These are phyloP conservation scores for Dilophus febrilis DNA, from an alignment of 2,888 invertebrate genomes.

Conservation along the genomic window DNA sequence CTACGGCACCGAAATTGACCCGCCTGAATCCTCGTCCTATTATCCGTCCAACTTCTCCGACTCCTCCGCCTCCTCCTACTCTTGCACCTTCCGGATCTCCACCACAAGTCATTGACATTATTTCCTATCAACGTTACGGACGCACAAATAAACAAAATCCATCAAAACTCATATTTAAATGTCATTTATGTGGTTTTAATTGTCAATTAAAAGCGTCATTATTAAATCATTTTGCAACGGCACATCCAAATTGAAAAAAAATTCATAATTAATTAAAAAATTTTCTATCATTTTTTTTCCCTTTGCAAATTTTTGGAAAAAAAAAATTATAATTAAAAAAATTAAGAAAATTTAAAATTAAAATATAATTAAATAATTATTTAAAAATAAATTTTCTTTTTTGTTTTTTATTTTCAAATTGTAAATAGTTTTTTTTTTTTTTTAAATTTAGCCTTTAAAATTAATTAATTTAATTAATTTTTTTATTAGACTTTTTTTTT, in stretches of 20 bases:
- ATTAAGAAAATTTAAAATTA: neutral
- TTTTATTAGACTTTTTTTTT: too few species aligned
- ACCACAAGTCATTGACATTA: slow-evolving; percentile 13
- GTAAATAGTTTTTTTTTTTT: neutral
- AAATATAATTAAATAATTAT: too few species aligned
- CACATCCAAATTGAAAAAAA: slow-evolving; percentile 14
- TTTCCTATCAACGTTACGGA: slow-evolving; percentile 21
- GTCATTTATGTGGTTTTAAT: slow-evolving; percentile 21
- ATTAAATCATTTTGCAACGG: slow-evolving; percentile 17
- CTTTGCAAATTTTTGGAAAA: slow-evolving; percentile 1
- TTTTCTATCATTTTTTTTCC: too few species aligned
- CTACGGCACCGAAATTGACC: too few species aligned
- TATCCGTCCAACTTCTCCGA: too few species aligned
- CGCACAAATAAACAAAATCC: slow-evolving; percentile 15
- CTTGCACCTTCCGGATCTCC: slow-evolving; percentile 1
- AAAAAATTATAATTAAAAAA: neutral
- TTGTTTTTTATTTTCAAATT: neutral
- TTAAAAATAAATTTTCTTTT: too few species aligned
- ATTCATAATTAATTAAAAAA: neutral
- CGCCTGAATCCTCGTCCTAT: too few species aligned
- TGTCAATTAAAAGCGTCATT: slow-evolving; percentile 17
- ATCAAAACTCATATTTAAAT: slow-evolving; percentile 16
- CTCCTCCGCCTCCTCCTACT: too few species aligned
- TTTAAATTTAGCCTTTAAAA: neutral
- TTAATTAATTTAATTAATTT: too few species aligned